phyloP scores from a whole-genome alignment of 1,140 invertebrate genomes.

The Vanessa atalanta region DNA sequence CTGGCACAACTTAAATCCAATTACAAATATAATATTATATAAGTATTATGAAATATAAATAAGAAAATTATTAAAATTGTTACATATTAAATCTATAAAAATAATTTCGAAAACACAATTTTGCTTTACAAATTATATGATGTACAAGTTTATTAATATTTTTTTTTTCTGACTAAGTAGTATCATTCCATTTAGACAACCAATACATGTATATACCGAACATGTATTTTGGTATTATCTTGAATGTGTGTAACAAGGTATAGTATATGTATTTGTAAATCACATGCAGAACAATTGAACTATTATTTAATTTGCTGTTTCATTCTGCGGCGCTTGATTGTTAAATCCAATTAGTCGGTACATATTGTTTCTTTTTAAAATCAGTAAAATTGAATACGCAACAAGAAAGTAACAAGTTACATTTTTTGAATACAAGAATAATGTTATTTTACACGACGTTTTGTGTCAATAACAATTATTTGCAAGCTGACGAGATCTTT shows the following conservation, averaged over 20 bases:
- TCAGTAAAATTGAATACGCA: not conserved
- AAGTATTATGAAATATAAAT: too few relatives aligned
- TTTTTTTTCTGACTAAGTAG: too few relatives aligned
- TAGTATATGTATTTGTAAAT: constrained; percentile 2
- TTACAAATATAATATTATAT: too few relatives aligned
- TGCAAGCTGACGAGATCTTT: constrained; percentile 29
- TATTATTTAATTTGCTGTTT: constrained; percentile 26
- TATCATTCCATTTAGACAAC: not conserved
- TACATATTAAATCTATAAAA: too few relatives aligned
- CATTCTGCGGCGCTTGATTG: constrained; percentile 16
- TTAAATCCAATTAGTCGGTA: constrained; percentile 3
- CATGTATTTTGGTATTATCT: not conserved
- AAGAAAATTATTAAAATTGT: too few relatives aligned
- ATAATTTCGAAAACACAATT: too few relatives aligned
- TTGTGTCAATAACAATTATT: constrained; percentile 49
- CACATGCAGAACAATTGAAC: constrained; percentile 28
- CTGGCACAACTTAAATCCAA: too few relatives aligned
- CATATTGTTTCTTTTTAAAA: not conserved
- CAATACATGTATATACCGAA: not conserved
- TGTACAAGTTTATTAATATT: too few relatives aligned
- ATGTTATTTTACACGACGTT: constrained; percentile 23
- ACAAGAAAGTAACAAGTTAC: not conserved
- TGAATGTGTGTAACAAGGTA: not conserved
- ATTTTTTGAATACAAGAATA: not conserved
- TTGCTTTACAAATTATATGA: too few relatives aligned